phyloP scores from a whole-genome alignment of 2,797 vertebrate species.

The Garrulus glandarius region DNA sequence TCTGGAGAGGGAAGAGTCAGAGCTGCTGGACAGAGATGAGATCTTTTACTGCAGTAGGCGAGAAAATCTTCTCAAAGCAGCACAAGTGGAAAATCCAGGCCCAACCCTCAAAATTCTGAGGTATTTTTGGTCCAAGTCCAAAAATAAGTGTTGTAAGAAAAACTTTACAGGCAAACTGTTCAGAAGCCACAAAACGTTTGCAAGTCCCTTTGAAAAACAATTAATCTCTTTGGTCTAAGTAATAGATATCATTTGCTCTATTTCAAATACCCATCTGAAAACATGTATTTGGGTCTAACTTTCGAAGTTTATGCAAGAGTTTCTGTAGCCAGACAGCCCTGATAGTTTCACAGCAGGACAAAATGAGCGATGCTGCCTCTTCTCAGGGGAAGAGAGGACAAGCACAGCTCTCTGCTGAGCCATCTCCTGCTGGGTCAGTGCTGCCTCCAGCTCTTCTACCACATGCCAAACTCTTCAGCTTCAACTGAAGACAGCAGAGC shows the following conservation, averaged over 20 bases:
- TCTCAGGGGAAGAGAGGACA: neutral
- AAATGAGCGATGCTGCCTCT: neutral
- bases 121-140: neutral
- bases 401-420: neutral
- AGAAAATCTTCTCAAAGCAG: neutral
- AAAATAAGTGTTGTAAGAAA: neutral
- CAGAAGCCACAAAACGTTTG: neutral
- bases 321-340: neutral
- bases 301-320: neutral
- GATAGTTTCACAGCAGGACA: neutral
- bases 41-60: neutral
- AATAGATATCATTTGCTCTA: neutral
- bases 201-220: neutral
- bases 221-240: neutral
- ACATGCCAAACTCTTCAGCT: neutral
- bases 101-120: conserved; percentile 8
- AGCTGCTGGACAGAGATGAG: neutral
- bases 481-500: conserved; percentile 46
- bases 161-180: neutral
- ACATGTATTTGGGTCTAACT: neutral
- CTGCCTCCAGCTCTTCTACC: neutral
- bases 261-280: neutral
- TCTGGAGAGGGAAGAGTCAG: neutral
- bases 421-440: neutral
- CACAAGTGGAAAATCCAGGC: neutral